Evolutionary conservation across 2,797 vertebrate genomes (phyloP).

Genomic region (Sphenodon punctatus): DNA sequence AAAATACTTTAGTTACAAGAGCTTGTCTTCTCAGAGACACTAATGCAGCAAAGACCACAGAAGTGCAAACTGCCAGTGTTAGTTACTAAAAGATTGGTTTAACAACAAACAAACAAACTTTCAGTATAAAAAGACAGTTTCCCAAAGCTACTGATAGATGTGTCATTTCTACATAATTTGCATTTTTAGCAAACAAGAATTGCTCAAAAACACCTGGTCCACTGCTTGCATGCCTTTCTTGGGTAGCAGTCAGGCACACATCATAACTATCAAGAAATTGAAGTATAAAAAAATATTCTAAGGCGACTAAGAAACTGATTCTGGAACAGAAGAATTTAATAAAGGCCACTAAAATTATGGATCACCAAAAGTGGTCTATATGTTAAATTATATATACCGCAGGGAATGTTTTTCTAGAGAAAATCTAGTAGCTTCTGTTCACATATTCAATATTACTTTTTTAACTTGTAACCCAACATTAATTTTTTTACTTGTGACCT

Average conservation of each 20-base stretch:
- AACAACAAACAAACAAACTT: not conserved
- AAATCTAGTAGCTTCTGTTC: not conserved
- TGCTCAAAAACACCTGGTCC: not conserved
- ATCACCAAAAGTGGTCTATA: fast-evolving
- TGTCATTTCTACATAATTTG: not conserved
- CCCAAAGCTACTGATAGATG: not conserved
- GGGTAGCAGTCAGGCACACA: not conserved
- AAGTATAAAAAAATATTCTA: not conserved
- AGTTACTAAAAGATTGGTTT: not conserved
- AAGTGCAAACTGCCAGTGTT: not conserved
- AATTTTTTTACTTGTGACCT: not conserved
- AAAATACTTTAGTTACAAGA: too few relatives aligned
- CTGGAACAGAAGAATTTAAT: not conserved
- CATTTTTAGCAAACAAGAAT: not conserved
- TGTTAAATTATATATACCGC: not conserved
- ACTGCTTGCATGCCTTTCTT: not conserved
- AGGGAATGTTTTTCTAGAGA: not conserved
- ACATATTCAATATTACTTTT: not conserved
- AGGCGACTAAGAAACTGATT: not conserved
- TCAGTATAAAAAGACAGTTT: not conserved
- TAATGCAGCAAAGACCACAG: not conserved
- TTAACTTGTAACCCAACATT: too few relatives aligned
- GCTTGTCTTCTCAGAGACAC: not conserved
- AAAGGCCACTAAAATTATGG: not conserved
- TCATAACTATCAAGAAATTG: not conserved